A percentile compares a stretch with the other conserved stretches of the same genome.
Conservation (phyloP, 2,888 invertebrate species). For the Clanis bilineata region DNA sequence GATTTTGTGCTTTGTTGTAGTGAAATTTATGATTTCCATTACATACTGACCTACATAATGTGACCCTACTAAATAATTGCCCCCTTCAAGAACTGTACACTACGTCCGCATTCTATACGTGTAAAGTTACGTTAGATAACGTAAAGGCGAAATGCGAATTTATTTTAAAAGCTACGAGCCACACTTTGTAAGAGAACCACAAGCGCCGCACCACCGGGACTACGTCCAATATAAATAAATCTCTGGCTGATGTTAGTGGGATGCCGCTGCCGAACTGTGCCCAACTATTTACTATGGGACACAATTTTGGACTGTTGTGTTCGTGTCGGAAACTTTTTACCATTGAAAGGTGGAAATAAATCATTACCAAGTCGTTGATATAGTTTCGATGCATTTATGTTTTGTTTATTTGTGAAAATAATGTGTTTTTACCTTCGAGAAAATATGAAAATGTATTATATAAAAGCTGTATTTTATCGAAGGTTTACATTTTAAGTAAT, state of each 20-base stretch:
- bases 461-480: no score
- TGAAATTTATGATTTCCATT: no score
- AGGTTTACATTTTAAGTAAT: no score
- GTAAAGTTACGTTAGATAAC: neutral
- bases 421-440: no score
- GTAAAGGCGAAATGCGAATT: conserved; percentile 12
- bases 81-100: neutral
- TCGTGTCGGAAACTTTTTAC: neutral
- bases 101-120: neutral
- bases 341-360: no score
- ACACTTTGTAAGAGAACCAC: conserved; percentile 7
- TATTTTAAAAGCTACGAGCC: conserved; percentile 14
- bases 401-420: no score
- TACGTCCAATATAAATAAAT: conserved; percentile 15
- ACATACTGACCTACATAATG: no score
- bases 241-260: neutral
- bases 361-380: no score
- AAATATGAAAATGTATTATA: no score
- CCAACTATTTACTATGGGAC: neutral
- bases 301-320: neutral
- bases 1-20: no score
- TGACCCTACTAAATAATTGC: neutral
- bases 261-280: conserved; percentile 1
- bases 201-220: conserved; percentile 7
- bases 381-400: no score